Evolutionary conservation across 2,113 vertebrate genomes (phyloP), one percentile per base, ranked within the genome.

Genomic region (Fregetta grallaria): DNA sequence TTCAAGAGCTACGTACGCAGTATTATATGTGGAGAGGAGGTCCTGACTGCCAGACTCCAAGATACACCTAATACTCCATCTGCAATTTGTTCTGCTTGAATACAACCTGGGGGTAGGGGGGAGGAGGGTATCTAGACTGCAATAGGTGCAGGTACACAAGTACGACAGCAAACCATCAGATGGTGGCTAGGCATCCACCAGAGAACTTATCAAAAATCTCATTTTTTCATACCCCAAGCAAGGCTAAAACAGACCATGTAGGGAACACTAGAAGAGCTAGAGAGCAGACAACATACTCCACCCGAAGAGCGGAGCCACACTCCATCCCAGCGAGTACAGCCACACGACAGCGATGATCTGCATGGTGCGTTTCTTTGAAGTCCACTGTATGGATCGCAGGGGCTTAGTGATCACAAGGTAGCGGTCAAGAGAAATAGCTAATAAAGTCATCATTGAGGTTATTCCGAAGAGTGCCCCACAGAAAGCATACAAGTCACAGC

Each of bases 401-500:
- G 98, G 97, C 73, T 96, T 97, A 4, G 98, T 98, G 80, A 98
- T 98, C 91, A 97, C 98, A 56, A 97, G 71, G 81, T 98, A 98
- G 65, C 97, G 97, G 92, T 98, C 97, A 27, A 98, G 27, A 67
- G 98, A 97, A 90, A 98, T 98, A 8, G 98, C 97, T 59, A 98
- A 21, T 44, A 98, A 94, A 34, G 97, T 98, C 97, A 98, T 98
- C 98, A 98, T 98, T 1, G 98, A 98, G 27, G 97, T 98, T 92
- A 98, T 98, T 59, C 98, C 97, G 9, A 98, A 98, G 58, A 98
- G 93, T 3, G 97, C 98, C 36, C 98, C 97, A 1, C 98, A 98
- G 93, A 98, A 98, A 25, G 97, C 98, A 10, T 98, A 98, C 50
- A 98, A 27, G 56, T 98, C 94, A 34, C 98, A 98, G 52, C 97